Conservation (phyloP, 2,113 vertebrate species). For the Pelobates fuscus region DNA sequence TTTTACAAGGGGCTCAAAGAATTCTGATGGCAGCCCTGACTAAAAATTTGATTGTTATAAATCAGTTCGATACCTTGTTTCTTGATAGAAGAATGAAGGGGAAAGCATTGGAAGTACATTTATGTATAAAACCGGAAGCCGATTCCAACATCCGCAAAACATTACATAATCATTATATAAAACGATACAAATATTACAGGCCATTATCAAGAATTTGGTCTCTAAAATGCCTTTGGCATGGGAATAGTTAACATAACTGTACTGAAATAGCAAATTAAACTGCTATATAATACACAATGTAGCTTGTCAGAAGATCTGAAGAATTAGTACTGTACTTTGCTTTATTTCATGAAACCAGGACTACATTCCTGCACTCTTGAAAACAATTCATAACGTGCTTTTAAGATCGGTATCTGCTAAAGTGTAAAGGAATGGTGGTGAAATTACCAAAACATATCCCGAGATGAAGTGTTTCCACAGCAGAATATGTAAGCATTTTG, state of each 20-base stretch:
- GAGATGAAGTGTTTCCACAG: neutral
- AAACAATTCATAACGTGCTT: constrained; percentile 19
- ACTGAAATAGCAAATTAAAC: constrained; percentile 8
- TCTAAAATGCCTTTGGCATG: neutral
- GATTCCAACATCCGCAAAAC: no score
- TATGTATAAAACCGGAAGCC: no score
- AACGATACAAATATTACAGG: no score
- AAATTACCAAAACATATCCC: constrained; percentile 41
- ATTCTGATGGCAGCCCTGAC: no score
- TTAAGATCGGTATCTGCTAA: constrained; percentile 28
- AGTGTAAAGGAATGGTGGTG: constrained; percentile 38
- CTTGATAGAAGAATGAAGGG: no score
- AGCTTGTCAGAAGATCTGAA: constrained; percentile 15
- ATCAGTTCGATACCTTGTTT: no score
- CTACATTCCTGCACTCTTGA: constrained; percentile 20
- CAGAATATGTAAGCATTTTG: constrained; percentile 27
- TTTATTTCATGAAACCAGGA: neutral
- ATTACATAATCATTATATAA: no score
- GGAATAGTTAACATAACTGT: neutral
- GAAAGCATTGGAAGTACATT: no score
- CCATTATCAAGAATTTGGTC: neutral
- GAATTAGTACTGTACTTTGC: neutral
- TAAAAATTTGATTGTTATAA: no score
- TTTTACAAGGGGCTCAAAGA: no score
- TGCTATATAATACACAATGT: neutral